phyloP scores from a whole-genome alignment of 2,797 vertebrate species.

The Acipenser ruthenus region DNA sequence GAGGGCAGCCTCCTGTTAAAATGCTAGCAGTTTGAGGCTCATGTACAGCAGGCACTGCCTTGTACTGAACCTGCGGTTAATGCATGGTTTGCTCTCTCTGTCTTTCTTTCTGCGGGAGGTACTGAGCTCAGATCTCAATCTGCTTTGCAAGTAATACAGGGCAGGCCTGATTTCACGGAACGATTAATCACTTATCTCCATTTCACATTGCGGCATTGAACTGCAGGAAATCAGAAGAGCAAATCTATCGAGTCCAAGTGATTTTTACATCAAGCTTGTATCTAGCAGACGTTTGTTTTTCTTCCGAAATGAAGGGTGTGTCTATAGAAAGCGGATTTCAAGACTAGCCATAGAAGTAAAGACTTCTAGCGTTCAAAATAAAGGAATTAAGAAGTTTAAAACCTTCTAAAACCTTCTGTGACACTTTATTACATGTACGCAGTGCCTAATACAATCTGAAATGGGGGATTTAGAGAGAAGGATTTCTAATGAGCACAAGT shows the following conservation, averaged over 20 bases:
- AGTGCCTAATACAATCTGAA: no score
- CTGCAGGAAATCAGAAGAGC: slow-evolving; percentile 15
- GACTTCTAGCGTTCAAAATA: no score
- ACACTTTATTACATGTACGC: no score
- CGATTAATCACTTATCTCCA: slow-evolving; percentile 53
- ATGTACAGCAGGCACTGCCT: slow-evolving; percentile 41
- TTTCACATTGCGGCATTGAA: slow-evolving; percentile 48
- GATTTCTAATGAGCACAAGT: no score
- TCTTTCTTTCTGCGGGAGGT: slow-evolving; percentile 28
- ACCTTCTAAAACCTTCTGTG: no score
- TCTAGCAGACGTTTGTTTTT: no score
- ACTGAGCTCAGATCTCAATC: slow-evolving; percentile 50
- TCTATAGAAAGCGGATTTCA: no score
- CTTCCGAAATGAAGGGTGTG: no score
- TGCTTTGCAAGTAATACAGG: slow-evolving; percentile 50
- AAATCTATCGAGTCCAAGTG: slow-evolving; percentile 13
- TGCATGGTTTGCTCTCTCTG: slow-evolving; percentile 9
- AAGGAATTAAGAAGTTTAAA: no score
- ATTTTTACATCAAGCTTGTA: no score
- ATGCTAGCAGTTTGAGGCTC: slow-evolving; percentile 37
- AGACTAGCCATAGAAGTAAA: no score
- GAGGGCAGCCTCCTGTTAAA: neutral
- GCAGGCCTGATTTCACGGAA: slow-evolving; percentile 41
- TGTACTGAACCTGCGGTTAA: slow-evolving; percentile 12
- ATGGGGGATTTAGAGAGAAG: no score